phyloP scores from a whole-genome alignment of 2,113 vertebrate species.

The Seriola aureovittata region DNA sequence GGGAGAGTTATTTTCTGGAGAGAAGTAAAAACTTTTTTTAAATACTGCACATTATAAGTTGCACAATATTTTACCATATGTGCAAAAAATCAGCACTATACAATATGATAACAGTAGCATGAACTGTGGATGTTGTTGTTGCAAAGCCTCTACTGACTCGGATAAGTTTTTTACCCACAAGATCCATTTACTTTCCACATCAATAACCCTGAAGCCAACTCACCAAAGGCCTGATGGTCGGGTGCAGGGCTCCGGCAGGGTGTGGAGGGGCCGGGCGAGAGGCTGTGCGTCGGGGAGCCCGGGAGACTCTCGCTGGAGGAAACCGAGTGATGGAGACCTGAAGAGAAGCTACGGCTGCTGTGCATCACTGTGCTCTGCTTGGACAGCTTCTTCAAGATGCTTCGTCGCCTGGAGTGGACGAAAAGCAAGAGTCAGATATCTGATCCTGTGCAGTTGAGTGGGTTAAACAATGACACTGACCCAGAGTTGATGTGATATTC shows the following conservation, averaged over 20 bases:
- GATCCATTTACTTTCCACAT: no score
- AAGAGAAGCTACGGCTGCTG: slow-evolving; percentile 95
- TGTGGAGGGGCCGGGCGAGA: slow-evolving; percentile 90
- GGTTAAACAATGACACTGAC: background rate
- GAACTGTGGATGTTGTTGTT: background rate
- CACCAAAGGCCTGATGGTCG: slow-evolving; percentile 80
- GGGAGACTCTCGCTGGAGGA: slow-evolving; percentile 97
- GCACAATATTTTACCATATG: background rate
- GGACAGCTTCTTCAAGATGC: slow-evolving; percentile 94
- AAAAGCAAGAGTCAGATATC: background rate
- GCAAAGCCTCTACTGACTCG: background rate
- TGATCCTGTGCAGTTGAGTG: background rate
- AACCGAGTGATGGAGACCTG: slow-evolving; percentile 94
- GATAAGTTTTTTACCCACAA: no score
- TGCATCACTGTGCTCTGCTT: slow-evolving; percentile 92
- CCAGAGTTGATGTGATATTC: background rate
- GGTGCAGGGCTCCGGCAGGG: slow-evolving; percentile 92
- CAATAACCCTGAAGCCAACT: background rate
- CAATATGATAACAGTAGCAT: background rate
- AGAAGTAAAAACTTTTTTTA: background rate
- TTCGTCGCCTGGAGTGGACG: slow-evolving; percentile 82
- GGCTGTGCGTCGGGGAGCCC: slow-evolving; percentile 96
- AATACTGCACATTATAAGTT: background rate
- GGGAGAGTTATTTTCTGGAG: slow-evolving; percentile 89
- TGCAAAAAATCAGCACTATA: background rate